Evolutionary conservation across 2,113 vertebrate species (phyloP), one percentile per base, ranked within the genome.

Genomic region (Myxocyprinus asiaticus): DNA sequence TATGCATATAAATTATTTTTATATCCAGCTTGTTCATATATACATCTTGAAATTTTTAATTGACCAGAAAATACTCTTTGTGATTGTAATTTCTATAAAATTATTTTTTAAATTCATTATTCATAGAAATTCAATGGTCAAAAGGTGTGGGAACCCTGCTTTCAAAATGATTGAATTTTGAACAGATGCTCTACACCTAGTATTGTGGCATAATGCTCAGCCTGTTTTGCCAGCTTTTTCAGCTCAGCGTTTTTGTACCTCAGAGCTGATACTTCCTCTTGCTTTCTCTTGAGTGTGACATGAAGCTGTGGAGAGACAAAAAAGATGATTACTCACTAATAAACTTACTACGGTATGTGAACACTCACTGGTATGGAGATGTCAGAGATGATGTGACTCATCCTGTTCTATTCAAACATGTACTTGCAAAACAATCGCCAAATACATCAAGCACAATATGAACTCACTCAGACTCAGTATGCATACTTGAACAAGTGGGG

Each of bases 141-240:
- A 33, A 33, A 33, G 1, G 22, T 33, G 22, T 33, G 3, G 22
- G 22, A 33, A 33, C 22, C 22, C 22, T 33, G 3, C 22, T 33
- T 33, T 33, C 22, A 33, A 33, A 1, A 33, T 33, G 22, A 33
- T 33, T 33, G 22, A 33, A 1, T 33, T 33, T 1, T 33, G 22
- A 33, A 33, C 3, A 7, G n/a, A 9, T 77, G 50, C 53, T 93
- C 93, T 90, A 95, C 95, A 0, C 95, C 93, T 61, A 95, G 89
- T 61, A 91, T 84, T 0, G 92, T 86, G 0, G 94, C 91, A 80
- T 95, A 86, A 83, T 93, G 92, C 72, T 94, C 86, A 5, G 94
- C 92, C 80, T 94, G 88, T 47, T 84, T 88, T 0, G 93, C 93
- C 4, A 94, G 86, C 67, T 94, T 93, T 86, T 92, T 94, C 65